Evolutionary conservation across 2,888 invertebrate species (phyloP).

Genomic region (Chloromyia formosa): DNA sequence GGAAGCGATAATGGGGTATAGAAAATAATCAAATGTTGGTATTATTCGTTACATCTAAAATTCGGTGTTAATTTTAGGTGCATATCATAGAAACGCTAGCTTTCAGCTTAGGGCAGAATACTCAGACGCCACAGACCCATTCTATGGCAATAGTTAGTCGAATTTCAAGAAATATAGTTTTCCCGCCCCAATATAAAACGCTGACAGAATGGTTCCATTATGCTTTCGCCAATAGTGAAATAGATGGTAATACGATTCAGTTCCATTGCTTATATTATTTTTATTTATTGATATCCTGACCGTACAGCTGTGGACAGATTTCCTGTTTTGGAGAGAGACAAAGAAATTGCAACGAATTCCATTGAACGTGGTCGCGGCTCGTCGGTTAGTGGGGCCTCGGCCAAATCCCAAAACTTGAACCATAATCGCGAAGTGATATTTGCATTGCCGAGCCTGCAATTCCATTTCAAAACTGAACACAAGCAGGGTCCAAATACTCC

Average conservation of each 20-base stretch:
- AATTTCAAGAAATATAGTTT: slow-evolving; percentile 88
- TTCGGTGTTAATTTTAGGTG: slow-evolving; percentile 63
- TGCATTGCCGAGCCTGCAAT: slow-evolving; percentile 89
- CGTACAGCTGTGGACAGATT: slow-evolving; percentile 85
- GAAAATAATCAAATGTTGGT: not conserved
- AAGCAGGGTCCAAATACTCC: slow-evolving; percentile 80
- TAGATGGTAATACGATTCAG: slow-evolving; percentile 75
- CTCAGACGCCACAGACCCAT: slow-evolving; percentile 76
- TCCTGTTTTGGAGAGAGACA: slow-evolving; percentile 85
- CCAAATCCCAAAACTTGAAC: slow-evolving; percentile 78
- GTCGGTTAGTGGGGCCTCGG: slow-evolving; percentile 61
- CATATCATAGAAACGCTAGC: slow-evolving; percentile 91
- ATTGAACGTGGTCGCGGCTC: slow-evolving; percentile 68
- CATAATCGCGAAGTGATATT: slow-evolving; percentile 96
- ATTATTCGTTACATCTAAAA: too few species aligned
- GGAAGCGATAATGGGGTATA: slow-evolving; percentile 71
- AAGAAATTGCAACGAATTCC: slow-evolving; percentile 68
- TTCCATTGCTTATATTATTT: slow-evolving; percentile 48
- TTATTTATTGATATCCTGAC: slow-evolving; percentile 38
- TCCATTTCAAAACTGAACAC: slow-evolving; percentile 93
- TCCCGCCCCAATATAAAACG: slow-evolving; percentile 95
- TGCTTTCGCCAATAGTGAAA: slow-evolving; percentile 92
- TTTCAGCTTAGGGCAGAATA: slow-evolving; percentile 82
- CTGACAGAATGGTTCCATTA: slow-evolving; percentile 97
- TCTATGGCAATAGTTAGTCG: slow-evolving; percentile 95